Base-by-base conservation (phyloP, 2,888 invertebrate genomes). In the Cryptophagus acutangulus region DNA sequence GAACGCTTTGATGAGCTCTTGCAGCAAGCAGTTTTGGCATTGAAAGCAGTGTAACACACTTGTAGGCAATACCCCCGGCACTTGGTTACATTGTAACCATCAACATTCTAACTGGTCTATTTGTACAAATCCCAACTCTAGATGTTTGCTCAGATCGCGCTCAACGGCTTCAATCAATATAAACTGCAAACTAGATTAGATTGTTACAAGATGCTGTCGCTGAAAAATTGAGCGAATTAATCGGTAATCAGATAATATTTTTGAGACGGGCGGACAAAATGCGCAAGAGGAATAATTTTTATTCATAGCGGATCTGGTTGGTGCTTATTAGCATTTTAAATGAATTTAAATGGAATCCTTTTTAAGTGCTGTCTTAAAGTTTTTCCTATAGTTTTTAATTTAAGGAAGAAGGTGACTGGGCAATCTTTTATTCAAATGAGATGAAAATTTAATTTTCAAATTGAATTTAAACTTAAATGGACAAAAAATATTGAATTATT, bases 251-350 rank as follows among this genome's bases (percentile, higher is more conserved):
- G n/a, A n/a, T n/a, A n/a, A n/a, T n/a, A n/a, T n/a, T n/a, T n/a
- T n/a, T n/a, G n/a, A n/a, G n/a, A n/a, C n/a, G n/a, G n/a, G n/a
- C n/a, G n/a, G n/a, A n/a, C n/a, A n/a, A n/a, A n/a, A n/a, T n/a
- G n/a, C n/a, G n/a, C n/a, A n/a, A 26, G 26, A 3, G 30, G 35
- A 45, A 55, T 52, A 50, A 58, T 59, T 63, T 61, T 63, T 59
- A 63, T 63, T 61, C 62, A 59, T 57, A 50, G 52, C 53, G 55
- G 56, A 56, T 55, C 53, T 40, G n/a, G n/a, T n/a, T n/a, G n/a
- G n/a, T n/a, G 41, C 42, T 49, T 48, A 58, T 63, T 63, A 61
- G 55, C 61, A 61, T 61, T 63, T 63, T 55, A 58, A 59, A 63
- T 63, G 58, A 59, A 61, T 60, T 61, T 59, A 58, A 61, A 63